Percentiles rank a stretch among this genome's conserved stretches.
phyloP scores from a whole-genome alignment of 2,113 vertebrate genomes.

The Nerophis ophidion region DNA sequence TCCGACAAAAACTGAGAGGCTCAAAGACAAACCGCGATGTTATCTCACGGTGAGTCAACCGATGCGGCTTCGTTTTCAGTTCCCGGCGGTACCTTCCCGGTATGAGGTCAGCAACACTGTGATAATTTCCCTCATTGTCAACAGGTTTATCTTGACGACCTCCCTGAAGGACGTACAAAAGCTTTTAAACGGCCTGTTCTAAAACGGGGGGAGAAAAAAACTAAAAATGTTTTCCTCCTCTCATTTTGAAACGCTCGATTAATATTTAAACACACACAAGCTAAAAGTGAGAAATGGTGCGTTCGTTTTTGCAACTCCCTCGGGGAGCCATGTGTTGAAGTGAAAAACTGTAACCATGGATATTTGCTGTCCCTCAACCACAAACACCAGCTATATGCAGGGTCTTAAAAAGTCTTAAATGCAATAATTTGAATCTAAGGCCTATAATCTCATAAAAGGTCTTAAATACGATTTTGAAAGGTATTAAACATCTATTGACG shows the following conservation, averaged over 20 bases:
- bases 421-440: no score
- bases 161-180: constrained; percentile 40
- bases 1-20: constrained; percentile 38
- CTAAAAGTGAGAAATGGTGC: background rate
- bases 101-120: constrained; percentile 43
- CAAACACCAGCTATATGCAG: no score
- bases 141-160: constrained; percentile 40
- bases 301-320: background rate
- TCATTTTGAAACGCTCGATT: background rate
- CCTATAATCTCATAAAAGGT: no score
- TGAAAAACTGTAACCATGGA: background rate
- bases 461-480: no score
- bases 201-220: constrained; percentile 3
- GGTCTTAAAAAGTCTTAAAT: no score
- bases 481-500: no score
- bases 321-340: no score
- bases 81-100: constrained; percentile 28
- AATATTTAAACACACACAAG: background rate
- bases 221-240: constrained; percentile 1
- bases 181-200: background rate
- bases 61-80: constrained; percentile 38
- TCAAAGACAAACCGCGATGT: constrained; percentile 52
- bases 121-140: constrained; percentile 40
- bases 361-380: background rate
- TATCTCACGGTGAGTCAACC: constrained; percentile 48